Conservation (phyloP, 1,140 invertebrate species). For the Listronotus bonariensis region DNA sequence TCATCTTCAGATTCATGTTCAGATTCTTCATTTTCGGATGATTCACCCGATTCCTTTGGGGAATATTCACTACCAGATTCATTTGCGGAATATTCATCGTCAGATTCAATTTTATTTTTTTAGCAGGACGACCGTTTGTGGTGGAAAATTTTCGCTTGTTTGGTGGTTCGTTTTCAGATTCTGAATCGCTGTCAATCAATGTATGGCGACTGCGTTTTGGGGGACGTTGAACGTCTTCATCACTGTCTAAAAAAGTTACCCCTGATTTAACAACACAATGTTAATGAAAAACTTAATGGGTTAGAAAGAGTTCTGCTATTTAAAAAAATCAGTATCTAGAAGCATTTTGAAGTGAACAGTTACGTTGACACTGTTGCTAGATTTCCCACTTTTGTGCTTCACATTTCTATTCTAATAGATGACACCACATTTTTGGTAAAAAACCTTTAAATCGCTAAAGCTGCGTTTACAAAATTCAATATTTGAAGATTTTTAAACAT, state of each 20-base stretch:
- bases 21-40: constrained; percentile 2
- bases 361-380: too few relatives aligned
- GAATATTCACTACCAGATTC: constrained; percentile 11
- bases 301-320: too few relatives aligned
- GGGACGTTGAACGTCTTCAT: constrained; percentile 35
- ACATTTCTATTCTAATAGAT: too few relatives aligned
- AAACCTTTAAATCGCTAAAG: too few relatives aligned
- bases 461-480: too few relatives aligned
- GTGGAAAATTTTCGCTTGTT: constrained; percentile 15
- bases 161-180: constrained; percentile 38
- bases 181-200: constrained; percentile 46
- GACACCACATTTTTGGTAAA: too few relatives aligned
- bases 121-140: neutral
- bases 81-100: constrained; percentile 5
- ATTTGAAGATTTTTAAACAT: too few relatives aligned
- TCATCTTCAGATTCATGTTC: neutral
- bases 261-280: too few relatives aligned
- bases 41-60: neutral
- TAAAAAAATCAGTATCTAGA: too few relatives aligned
- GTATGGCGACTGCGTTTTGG: constrained; percentile 39
- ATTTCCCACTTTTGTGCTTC: too few relatives aligned
- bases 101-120: constrained; percentile 13
- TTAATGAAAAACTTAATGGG: neutral
- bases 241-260: constrained; percentile 21
- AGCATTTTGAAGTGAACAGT: too few relatives aligned